Conservation (phyloP, 1,140 invertebrate species). For the Lasioglossum baleicum region DNA sequence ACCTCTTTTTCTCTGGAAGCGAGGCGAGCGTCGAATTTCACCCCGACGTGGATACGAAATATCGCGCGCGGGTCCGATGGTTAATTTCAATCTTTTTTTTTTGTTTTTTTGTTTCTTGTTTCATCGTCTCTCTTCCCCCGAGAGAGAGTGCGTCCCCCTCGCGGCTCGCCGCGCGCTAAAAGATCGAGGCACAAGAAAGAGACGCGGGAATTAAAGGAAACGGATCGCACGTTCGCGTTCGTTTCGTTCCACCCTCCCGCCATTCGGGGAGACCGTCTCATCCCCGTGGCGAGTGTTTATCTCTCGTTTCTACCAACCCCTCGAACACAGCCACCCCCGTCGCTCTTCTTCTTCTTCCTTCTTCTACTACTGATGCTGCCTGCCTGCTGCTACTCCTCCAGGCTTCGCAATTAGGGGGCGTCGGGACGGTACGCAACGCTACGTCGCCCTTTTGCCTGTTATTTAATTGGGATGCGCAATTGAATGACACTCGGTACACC, state of each 20-base stretch:
- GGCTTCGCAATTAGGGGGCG: constrained; percentile 77
- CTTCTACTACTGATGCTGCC: constrained; percentile 21
- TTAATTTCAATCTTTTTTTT: constrained; percentile 5
- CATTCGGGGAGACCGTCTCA: constrained; percentile 35
- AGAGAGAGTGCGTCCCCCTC: background rate
- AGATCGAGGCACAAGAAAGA: background rate
- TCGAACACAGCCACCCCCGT: constrained; percentile 30
- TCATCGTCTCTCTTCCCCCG: too few species aligned
- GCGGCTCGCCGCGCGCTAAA: background rate
- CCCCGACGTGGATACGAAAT: background rate
- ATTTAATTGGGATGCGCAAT: constrained; percentile 81
- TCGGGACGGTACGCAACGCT: constrained; percentile 75
- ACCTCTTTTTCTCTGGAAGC: constrained; percentile 11
- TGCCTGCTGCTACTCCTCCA: constrained; percentile 37
- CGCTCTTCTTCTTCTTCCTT: constrained; percentile 22
- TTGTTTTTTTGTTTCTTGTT: background rate
- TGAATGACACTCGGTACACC: constrained; percentile 78
- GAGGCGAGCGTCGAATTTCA: constrained; percentile 19
- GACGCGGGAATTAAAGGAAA: background rate
- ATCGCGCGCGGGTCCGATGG: background rate
- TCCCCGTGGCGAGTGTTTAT: constrained; percentile 59
- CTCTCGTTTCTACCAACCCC: constrained; percentile 52
- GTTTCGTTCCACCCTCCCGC: background rate
- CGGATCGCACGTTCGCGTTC: constrained; percentile 6
- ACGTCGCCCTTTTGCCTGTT: constrained; percentile 80